Conservation (phyloP, 2,888 invertebrate genomes). For the Spilarctia lutea region DNA sequence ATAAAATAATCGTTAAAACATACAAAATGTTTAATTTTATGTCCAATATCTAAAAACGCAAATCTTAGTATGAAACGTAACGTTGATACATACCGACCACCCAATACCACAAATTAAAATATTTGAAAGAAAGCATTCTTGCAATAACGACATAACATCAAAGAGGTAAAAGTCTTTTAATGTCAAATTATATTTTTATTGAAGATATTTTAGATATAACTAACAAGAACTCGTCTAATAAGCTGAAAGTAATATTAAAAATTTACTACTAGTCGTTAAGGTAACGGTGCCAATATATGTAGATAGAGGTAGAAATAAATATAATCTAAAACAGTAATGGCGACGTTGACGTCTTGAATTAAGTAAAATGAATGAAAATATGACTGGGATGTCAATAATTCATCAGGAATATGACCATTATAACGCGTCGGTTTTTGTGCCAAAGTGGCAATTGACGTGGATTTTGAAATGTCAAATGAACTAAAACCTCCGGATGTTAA, state of each 20-base stretch:
- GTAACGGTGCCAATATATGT: conserved; percentile 18
- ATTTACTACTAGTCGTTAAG: conserved; percentile 23
- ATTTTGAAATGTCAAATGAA: conserved; percentile 36
- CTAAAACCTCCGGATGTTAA: conserved; percentile 34
- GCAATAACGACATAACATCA: conserved; percentile 30
- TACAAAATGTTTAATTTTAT: conserved; percentile 12
- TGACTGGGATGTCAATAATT: conserved; percentile 44
- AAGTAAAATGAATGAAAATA: conserved; percentile 21
- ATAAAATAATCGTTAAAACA: conserved; percentile 16
- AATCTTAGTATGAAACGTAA: conserved; percentile 6
- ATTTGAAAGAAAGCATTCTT: conserved; percentile 28
- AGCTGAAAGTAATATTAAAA: conserved; percentile 19
- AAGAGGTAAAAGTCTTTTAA: conserved; percentile 22
- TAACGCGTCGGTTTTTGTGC: conserved; percentile 36
- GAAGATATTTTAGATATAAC: conserved; percentile 20
- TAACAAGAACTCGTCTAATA: conserved; percentile 24
- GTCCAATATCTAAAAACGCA: conserved; percentile 11
- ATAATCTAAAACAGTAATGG: conserved; percentile 40
- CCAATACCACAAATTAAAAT: conserved; percentile 14
- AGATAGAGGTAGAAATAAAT: conserved; percentile 31
- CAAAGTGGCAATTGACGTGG: conserved; percentile 37
- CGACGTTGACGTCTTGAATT: conserved; percentile 35
- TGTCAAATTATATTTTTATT: conserved; percentile 33
- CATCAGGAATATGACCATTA: conserved; percentile 40
- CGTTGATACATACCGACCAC: conserved; percentile 9